phyloP scores from a whole-genome alignment of 2,797 vertebrate species.

The Gambusia yucatana region DNA sequence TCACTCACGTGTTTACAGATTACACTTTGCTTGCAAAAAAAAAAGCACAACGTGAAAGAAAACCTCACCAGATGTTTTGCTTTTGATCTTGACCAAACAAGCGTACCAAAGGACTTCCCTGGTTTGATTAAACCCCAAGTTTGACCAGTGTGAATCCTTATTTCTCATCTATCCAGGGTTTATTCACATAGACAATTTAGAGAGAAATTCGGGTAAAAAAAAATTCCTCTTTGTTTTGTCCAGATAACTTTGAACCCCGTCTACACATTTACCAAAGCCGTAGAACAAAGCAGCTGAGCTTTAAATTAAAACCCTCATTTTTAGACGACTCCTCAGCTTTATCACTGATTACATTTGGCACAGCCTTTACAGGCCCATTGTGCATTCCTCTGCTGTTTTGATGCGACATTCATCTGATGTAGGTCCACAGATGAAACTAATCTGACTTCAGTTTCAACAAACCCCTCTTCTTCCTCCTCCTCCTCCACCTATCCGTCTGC shows the following conservation, averaged over 20 bases:
- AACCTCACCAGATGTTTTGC: not conserved
- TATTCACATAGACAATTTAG: no score
- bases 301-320: not conserved
- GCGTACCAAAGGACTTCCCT: no score
- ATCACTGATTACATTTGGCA: not conserved
- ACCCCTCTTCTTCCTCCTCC: not conserved
- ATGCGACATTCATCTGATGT: not conserved
- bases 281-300: not conserved
- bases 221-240: not conserved
- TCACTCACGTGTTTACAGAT: not conserved
- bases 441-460: constrained; percentile 32
- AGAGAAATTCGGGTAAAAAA: no score
- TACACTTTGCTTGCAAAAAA: not conserved
- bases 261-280: not conserved
- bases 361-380: not conserved
- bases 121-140: no score
- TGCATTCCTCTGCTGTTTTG: not conserved
- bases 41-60: not conserved
- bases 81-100: not conserved
- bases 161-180: no score
- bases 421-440: constrained; percentile 33
- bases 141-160: no score
- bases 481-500: constrained; percentile 21
- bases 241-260: not conserved
- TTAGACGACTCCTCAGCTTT: not conserved